Conservation (phyloP, 1,140 invertebrate genomes). For the Drosophila quadrilineata region DNA sequence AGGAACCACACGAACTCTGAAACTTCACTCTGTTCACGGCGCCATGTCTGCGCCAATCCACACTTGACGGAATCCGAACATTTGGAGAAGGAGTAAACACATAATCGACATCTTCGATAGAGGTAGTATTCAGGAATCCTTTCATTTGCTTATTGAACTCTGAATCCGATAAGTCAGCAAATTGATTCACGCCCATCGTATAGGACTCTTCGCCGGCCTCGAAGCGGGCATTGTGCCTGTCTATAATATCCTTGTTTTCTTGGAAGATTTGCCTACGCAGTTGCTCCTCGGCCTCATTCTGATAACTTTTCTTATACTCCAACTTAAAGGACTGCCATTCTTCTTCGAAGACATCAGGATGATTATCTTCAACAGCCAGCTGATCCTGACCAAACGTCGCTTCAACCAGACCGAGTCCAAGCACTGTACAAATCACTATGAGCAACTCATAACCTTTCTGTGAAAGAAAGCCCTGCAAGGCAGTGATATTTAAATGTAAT, state of each 20-base stretch:
- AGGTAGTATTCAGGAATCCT: too few relatives aligned
- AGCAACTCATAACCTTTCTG: too few relatives aligned
- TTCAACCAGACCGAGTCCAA: not conserved
- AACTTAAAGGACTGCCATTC: not conserved
- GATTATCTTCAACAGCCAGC: too few relatives aligned
- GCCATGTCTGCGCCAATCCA: slow-evolving; percentile 4
- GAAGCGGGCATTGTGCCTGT: not conserved
- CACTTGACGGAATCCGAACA: not conserved
- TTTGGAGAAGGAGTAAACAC: not conserved
- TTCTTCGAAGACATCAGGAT: not conserved
- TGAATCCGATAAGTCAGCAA: not conserved
- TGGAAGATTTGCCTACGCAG: not conserved
- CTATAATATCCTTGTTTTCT: not conserved
- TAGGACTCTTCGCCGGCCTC: not conserved
- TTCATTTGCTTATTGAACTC: too few relatives aligned
- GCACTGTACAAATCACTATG: not conserved
- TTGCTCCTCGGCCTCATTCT: not conserved
- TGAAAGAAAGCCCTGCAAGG: too few relatives aligned
- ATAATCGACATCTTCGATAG: not conserved
- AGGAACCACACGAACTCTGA: slow-evolving; percentile 93
- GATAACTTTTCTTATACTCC: not conserved
- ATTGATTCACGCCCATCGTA: slow-evolving; percentile 4
- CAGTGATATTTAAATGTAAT: too few relatives aligned
- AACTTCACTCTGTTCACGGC: slow-evolving; percentile 81
- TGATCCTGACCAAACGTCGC: too few relatives aligned